These are phyloP conservation scores for Enhydra lutris DNA, from an alignment of 2,113 vertebrate genomes.

Conservation along the genomic window DNA sequence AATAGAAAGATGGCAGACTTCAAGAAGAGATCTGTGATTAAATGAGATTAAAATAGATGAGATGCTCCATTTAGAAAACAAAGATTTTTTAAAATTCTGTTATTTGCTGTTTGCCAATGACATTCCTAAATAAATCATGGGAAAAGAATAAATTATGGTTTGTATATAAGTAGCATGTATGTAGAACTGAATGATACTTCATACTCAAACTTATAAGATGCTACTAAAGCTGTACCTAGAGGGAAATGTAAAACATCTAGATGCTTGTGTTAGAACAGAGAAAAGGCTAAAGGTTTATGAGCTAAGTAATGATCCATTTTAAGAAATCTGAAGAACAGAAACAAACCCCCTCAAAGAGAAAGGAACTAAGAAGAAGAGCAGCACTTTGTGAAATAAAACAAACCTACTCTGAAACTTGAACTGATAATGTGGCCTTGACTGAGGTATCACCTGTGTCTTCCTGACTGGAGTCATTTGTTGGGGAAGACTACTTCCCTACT, in stretches of 20 bases:
- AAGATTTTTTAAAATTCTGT: not conserved
- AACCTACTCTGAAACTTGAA: not conserved
- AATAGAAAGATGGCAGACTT: not conserved
- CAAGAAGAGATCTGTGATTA: not conserved
- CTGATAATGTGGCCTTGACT: not conserved
- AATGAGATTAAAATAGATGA: not conserved
- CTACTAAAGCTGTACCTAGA: not conserved
- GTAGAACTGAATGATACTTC: not conserved
- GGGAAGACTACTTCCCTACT: not conserved
- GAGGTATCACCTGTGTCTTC: not conserved
- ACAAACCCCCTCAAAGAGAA: not conserved
- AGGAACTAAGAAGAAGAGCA: not conserved
- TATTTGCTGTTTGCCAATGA: not conserved
- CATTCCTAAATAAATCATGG: not conserved
- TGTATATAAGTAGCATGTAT: not conserved
- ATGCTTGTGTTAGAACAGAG: not conserved
- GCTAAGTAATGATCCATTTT: not conserved
- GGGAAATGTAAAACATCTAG: not conserved
- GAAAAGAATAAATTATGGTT: not conserved
- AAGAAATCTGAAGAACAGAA: not conserved
- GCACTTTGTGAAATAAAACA: not conserved
- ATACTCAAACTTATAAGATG: not conserved
- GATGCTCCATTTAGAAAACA: not conserved
- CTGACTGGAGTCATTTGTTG: not conserved
- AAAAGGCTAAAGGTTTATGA: not conserved